Evolutionary conservation across 2,797 vertebrate species (phyloP).

Genomic region (Zenarchopterus dispar): DNA sequence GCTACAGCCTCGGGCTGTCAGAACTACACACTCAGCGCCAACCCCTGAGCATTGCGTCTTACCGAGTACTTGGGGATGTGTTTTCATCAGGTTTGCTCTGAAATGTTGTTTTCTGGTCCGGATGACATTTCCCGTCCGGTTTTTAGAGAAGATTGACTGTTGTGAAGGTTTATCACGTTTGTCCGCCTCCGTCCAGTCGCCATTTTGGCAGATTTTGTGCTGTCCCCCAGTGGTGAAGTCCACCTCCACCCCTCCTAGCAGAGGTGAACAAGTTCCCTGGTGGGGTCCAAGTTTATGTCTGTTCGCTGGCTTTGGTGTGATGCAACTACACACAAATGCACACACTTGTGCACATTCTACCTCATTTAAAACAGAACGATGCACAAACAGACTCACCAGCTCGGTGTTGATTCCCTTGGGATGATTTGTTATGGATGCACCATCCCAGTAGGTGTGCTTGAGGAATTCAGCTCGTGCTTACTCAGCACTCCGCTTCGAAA

Average conservation of each 20-base stretch:
- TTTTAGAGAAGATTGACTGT: too few relatives aligned
- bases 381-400: conserved; percentile 31
- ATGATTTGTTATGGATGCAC: conserved; percentile 64
- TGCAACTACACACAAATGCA: conserved; percentile 15
- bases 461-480: conserved; percentile 60
- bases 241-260: conserved; percentile 45
- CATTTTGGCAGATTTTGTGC: conserved; percentile 51
- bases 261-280: conserved; percentile 43
- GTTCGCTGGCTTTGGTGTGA: conserved; percentile 16
- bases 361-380: conserved; percentile 35
- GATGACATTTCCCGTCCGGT: too few relatives aligned
- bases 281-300: conserved; percentile 27
- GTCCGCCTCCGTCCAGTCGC: conserved; percentile 14
- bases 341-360: conserved; percentile 23
- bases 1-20: too few relatives aligned
- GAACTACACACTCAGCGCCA: too few relatives aligned
- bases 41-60: too few relatives aligned
- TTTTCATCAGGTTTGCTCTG: too few relatives aligned
- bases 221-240: conserved; percentile 59
- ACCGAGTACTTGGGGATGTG: too few relatives aligned
- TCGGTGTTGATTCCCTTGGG: conserved; percentile 51
- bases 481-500: conserved; percentile 46
- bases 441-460: conserved; percentile 44
- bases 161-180: conserved; percentile 35
- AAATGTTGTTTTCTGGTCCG: too few relatives aligned